Evolutionary conservation across 2,888 invertebrate species (phyloP), one percentile per base, ranked within the genome.

Genomic region (Scaptomyza cyrtandrae): DNA sequence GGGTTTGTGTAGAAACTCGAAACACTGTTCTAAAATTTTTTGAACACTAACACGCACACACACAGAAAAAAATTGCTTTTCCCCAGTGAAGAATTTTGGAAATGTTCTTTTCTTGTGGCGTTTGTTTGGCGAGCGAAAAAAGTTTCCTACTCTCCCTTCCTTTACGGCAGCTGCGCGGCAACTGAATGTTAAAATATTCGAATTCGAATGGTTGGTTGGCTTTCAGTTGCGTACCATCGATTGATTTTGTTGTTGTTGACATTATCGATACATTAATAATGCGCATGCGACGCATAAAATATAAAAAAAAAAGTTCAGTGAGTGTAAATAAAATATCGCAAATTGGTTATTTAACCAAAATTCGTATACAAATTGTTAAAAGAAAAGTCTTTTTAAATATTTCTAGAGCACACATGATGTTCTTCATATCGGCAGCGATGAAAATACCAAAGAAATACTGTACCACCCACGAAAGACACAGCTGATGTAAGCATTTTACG

Each of bases 41-140:
- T 5, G 37, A 75, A 86, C 81, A 77, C 76, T 70, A 71, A 82
- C 73, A 84, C 79, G 77, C 77, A 83, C 87, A 81, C 75, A 85
- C 83, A 87, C 87, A 79, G 87, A 81, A 83, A 83, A 83, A 83
- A 83, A 87, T 85, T 83, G 55, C 63, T 19, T 82, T 81, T 66
- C 79, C 85, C 75, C 71, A 67, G 63, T 77, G 65, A 82, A 76
- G 83, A 80, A 68, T 71, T 86, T 80, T 78, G 65, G 70, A 83
- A 87, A 82, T 85, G 85, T 83, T 83, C 85, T 86, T 78, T 78
- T 84, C 75, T 72, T 59, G 62, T 77, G 64, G 65, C 69, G 72
- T 73, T 75, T 60, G 53, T 73, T 73, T 60, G 77, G 77, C 67
- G 80, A 78, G 80, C 78, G 80, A 76, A 76, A 57, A 77, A 72